phyloP scores from a whole-genome alignment of 2,113 vertebrate species.

The Lamprotornis superbus region DNA sequence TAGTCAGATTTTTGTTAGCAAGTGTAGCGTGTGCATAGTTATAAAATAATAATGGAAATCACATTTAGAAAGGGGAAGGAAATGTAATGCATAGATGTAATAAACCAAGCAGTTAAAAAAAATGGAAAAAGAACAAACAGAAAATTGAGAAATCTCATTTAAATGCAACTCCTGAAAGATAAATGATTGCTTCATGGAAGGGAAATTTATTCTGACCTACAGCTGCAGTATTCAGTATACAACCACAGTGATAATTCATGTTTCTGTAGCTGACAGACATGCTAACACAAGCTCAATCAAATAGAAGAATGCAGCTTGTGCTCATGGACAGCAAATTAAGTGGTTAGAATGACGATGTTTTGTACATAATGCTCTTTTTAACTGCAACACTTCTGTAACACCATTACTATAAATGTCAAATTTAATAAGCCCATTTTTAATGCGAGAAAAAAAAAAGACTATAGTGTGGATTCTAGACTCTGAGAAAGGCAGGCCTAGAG shows the following conservation, averaged over 20 bases:
- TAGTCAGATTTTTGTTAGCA: neutral
- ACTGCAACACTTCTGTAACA: neutral
- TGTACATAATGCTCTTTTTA: constrained; percentile 8
- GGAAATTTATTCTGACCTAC: neutral
- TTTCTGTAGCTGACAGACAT: neutral
- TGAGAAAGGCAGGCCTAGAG: neutral
- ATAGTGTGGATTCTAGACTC: neutral
- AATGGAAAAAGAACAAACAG: neutral
- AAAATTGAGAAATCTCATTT: neutral
- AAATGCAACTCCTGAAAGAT: constrained; percentile 1
- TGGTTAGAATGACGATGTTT: neutral
- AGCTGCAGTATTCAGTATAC: neutral
- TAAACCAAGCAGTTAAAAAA: neutral
- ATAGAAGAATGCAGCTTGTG: neutral
- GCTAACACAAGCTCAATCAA: constrained; percentile 9
- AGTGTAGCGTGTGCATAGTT: neutral
- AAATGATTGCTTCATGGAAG: constrained; percentile 1
- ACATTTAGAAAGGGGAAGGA: neutral
- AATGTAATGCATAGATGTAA: neutral
- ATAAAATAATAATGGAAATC: neutral
- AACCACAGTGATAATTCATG: neutral
- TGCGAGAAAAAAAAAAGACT: neutral
- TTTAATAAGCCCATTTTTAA: neutral
- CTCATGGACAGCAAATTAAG: neutral
- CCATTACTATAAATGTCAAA: neutral